A percentile compares a stretch with the other conserved stretches of the same genome.
Evolutionary conservation across 2,888 invertebrate genomes (phyloP).

Genomic region (Hemaris fuciformis): DNA sequence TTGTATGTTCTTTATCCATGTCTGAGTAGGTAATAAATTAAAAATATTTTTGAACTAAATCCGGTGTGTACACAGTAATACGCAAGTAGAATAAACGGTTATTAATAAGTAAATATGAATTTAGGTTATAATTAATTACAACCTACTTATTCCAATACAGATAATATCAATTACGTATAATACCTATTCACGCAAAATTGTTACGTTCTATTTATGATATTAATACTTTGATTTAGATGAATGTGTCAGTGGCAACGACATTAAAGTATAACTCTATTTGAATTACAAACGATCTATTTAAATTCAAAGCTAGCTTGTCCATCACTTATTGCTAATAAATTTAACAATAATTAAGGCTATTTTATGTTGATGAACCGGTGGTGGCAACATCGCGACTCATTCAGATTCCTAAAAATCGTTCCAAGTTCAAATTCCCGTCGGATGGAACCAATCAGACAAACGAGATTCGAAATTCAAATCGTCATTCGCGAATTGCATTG

Average conservation of each 20-base stretch:
- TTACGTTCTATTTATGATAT: background rate
- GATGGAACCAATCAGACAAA: slow-evolving; percentile 14
- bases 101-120: background rate
- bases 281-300: background rate
- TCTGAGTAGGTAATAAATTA: background rate
- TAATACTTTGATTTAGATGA: background rate
- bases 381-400: background rate
- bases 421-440: slow-evolving; percentile 9
- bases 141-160: background rate
- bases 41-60: background rate
- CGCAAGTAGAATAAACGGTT: background rate
- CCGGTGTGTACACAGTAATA: background rate
- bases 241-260: background rate
- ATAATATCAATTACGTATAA: background rate
- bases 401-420: slow-evolving; percentile 1
- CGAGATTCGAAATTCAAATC: slow-evolving; percentile 11
- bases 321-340: background rate
- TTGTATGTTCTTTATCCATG: background rate
- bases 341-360: background rate
- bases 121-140: background rate
- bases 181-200: background rate
- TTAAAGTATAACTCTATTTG: background rate
- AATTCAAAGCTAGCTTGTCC: background rate
- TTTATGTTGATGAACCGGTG: background rate
- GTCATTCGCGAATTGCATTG: slow-evolving; percentile 17